These are phyloP conservation scores for Dipodomys stephensi DNA, from an alignment of 2,113 vertebrate genomes.

Conservation along the genomic window DNA sequence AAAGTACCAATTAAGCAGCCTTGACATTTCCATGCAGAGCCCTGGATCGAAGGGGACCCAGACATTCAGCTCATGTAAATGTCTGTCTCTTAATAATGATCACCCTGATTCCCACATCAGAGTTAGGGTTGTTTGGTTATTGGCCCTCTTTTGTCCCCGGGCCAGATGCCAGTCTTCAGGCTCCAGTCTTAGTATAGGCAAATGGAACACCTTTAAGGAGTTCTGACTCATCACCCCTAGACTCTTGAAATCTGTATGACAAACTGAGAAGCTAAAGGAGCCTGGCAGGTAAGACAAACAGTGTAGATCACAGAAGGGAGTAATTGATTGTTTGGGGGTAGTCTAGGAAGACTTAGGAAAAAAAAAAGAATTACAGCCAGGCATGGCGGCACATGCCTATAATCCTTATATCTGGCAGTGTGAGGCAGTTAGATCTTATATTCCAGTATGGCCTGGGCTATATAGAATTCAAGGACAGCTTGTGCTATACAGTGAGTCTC, in stretches of 20 bases:
- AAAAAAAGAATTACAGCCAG: background rate
- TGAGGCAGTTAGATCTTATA: background rate
- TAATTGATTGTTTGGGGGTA: background rate
- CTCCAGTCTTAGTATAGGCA: background rate
- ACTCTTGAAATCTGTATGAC: background rate
- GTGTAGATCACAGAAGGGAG: background rate
- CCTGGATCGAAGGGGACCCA: background rate
- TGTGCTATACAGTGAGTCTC: background rate
- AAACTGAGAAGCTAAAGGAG: background rate
- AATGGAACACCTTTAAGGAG: background rate
- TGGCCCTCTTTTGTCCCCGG: background rate
- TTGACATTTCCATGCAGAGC: background rate
- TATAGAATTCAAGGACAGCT: background rate
- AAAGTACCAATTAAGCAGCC: constrained; percentile 62
- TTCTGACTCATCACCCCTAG: background rate
- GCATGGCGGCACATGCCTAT: background rate
- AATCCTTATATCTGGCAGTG: background rate
- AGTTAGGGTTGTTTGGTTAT: background rate
- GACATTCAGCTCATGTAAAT: background rate
- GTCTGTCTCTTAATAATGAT: constrained; percentile 1
- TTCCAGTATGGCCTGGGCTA: background rate
- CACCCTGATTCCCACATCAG: background rate
- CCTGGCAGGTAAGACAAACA: background rate
- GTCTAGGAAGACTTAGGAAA: too few relatives aligned
- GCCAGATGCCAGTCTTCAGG: background rate